Evolutionary conservation across 2,888 invertebrate genomes (phyloP), one percentile per base, ranked within the genome.

Genomic region (Rotaria sp.): DNA sequence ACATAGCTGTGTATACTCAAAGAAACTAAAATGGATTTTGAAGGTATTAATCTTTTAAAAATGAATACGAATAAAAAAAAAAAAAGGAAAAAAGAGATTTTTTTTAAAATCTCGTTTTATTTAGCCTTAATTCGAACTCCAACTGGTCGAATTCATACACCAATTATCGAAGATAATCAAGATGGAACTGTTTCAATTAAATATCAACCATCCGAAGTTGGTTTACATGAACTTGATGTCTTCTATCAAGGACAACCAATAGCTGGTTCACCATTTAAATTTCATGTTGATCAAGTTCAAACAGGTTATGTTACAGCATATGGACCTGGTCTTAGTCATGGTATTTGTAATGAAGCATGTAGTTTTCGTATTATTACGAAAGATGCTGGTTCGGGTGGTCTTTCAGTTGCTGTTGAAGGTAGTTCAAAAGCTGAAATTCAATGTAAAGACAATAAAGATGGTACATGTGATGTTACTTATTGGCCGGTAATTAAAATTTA

Each of bases 401-500:
- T 98, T 59, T 95, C 96, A 3, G 94, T 98, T 93, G 96, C 97
- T 85, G 96, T 99, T 41, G 98, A 98, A 94, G 98, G 90, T 94
- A 97, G 90, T 94, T 96, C 94, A 94, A 98, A 93, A 95, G 97
- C 92, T 93, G 97, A 93, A 90, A 96, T 96, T 89, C 94, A 94
- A 87, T 97, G 97, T 89, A 95, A 96, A 89, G 97, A 98, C 92
- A 98, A 98, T 92, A 96, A 97, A 92, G 97, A 99, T 90, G 98
- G 98, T 84, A 97, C 98, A 0, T 95, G 95, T 91, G 96, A 96
- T 0, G 97, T 97, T 0, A 95, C 96, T 0, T 99, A 96, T 92
- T 92, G 84, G 84, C 87, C 87, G 45, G 80, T 80, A 80, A 45
- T 21, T 41, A 1, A 41, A 35, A 38, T 38, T 8, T 38, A 38